Evolutionary conservation across 2,888 invertebrate species (phyloP).

Genomic region (Hypselothyrea guttata): DNA sequence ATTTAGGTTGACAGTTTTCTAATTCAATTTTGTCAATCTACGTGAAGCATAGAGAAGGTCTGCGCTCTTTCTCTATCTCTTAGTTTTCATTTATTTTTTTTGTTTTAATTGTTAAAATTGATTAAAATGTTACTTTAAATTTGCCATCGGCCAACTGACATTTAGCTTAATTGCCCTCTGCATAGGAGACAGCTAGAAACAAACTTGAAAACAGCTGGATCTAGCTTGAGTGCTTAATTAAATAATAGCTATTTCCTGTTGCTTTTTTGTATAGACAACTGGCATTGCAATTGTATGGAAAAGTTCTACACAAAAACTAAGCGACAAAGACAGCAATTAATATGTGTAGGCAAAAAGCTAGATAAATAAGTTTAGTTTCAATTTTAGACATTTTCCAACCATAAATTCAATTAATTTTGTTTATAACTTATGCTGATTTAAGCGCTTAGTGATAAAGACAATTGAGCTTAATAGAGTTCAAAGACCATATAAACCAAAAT

Average conservation of each 20-base stretch:
- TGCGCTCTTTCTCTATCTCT: not conserved
- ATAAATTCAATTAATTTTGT: no score
- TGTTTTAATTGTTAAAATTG: conserved; percentile 74
- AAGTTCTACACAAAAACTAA: conserved; percentile 5
- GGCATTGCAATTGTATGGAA: conserved; percentile 8
- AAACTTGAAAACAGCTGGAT: conserved; percentile 17
- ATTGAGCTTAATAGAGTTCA: no score
- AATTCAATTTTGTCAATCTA: conserved; percentile 55
- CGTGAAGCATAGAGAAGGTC: conserved; percentile 4
- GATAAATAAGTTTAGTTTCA: no score
- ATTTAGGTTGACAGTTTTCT: conserved; percentile 46
- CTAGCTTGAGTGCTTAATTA: conserved; percentile 55
- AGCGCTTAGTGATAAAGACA: no score
- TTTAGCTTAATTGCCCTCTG: conserved; percentile 67
- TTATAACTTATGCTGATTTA: not conserved
- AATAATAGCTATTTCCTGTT: conserved; percentile 48
- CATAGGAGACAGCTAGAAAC: conserved; percentile 11
- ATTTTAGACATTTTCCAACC: not conserved
- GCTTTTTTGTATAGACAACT: conserved; percentile 4
- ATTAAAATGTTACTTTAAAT: conserved; percentile 74
- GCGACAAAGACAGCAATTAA: conserved; percentile 14
- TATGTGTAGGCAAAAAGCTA: no score
- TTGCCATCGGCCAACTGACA: conserved; percentile 56
- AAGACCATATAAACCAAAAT: conserved; percentile 1
- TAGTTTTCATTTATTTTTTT: conserved; percentile 29